phyloP scores from a whole-genome alignment of 1,140 invertebrate genomes.

The Panagrolaimus sp. region DNA sequence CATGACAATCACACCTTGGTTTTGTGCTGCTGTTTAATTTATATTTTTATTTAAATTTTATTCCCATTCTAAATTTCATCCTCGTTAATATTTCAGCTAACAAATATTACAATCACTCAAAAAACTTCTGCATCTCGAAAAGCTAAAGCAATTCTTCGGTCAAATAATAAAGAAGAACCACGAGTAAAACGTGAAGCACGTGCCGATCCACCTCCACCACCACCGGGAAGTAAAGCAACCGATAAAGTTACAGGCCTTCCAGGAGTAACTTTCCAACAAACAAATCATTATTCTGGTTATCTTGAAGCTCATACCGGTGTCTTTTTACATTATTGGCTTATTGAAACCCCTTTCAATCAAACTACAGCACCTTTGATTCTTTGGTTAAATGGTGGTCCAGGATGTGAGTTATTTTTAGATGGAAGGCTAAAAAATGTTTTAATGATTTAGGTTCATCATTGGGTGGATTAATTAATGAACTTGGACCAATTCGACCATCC shows the following conservation, averaged over 20 bases:
- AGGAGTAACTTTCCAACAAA: conserved; percentile 35
- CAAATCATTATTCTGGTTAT: conserved; percentile 44
- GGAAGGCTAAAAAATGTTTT: too few species aligned
- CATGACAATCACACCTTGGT: too few species aligned
- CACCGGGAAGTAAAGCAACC: not conserved
- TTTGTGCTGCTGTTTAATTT: too few species aligned
- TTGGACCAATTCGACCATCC: conserved; percentile 61
- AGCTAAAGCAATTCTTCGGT: not conserved
- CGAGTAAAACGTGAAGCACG: not conserved
- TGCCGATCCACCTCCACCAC: not conserved
- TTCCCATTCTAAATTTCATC: too few species aligned
- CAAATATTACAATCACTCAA: conserved; percentile 1
- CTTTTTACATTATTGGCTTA: conserved; percentile 39
- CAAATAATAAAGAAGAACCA: not conserved
- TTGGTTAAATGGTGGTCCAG: conserved; percentile 65
- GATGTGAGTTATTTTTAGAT: conserved; percentile 49
- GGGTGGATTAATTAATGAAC: conserved; percentile 61
- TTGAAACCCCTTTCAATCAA: conserved; percentile 61
- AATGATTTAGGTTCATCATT: conserved; percentile 56
- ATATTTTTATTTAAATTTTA: too few species aligned
- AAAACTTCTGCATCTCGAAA: not conserved
- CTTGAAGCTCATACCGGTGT: conserved; percentile 31
- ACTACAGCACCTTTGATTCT: conserved; percentile 62
- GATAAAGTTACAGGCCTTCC: conserved; percentile 27
- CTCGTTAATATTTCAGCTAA: too few species aligned